A percentile compares a stretch with the other conserved stretches of the same genome.
phyloP scores from a whole-genome alignment of 2,797 vertebrate species.

The Spondyliosoma cantharus region DNA sequence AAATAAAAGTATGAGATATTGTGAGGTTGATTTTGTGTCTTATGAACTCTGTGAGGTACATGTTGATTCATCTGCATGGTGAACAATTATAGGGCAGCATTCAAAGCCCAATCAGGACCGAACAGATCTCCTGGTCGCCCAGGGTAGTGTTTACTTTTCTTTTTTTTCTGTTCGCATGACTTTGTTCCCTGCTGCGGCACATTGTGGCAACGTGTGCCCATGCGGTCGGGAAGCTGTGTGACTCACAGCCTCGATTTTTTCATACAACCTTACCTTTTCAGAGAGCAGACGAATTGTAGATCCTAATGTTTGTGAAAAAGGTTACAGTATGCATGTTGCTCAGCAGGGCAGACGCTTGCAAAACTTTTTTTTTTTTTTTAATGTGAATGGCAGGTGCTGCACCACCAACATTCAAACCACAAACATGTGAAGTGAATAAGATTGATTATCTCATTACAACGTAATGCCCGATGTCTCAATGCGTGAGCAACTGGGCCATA shows the following conservation, averaged over 20 bases:
- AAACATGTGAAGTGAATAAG: too few relatives aligned
- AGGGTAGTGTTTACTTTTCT: slow-evolving; percentile 23
- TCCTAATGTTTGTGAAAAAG: not conserved
- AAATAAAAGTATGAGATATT: not conserved
- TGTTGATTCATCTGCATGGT: slow-evolving; percentile 8
- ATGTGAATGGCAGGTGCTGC: not conserved
- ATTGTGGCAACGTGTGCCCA: slow-evolving; percentile 28
- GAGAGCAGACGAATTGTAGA: slow-evolving; percentile 1
- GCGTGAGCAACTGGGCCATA: too few relatives aligned
- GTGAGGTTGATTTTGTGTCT: not conserved
- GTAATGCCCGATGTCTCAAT: too few relatives aligned
- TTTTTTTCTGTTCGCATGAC: slow-evolving; percentile 24
- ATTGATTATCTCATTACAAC: too few relatives aligned
- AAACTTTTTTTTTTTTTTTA: not conserved
- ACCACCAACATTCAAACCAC: too few relatives aligned
- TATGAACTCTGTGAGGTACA: slow-evolving; percentile 1
- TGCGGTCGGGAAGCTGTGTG: slow-evolving; percentile 28
- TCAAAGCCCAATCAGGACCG: slow-evolving; percentile 7
- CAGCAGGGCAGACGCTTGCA: not conserved
- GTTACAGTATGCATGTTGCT: slow-evolving; percentile 1
- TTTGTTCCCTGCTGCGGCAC: slow-evolving; percentile 28
- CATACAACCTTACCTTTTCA: slow-evolving; percentile 4
- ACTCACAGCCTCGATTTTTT: slow-evolving; percentile 48
- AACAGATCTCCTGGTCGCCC: slow-evolving; percentile 14
- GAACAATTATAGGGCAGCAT: not conserved